Base-by-base conservation (phyloP, 2,113 vertebrate genomes). In the Chlorocebus sabaeus region DNA sequence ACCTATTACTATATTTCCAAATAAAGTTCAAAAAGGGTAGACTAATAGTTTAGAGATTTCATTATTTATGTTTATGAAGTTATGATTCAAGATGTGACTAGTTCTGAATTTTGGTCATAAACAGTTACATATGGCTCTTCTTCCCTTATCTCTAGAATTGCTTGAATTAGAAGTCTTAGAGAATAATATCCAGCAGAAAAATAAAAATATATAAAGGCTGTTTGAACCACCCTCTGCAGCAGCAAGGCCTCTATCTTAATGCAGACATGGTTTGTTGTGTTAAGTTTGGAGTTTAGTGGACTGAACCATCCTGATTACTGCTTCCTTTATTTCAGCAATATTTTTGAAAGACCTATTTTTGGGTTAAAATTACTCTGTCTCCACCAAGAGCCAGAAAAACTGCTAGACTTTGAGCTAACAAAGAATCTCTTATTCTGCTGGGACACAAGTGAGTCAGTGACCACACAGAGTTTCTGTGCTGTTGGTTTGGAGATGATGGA, bases 361-460 rank as follows among this genome's bases (percentile, higher is more conserved):
- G 45, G 48, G 86, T 93, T 81, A 79, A 96, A 96, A 91, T 95
- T 79, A 93, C 78, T 55, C 78, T 78, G 78, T 96, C 90, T 94
- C 85, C 25, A 83, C 90, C 73, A 90, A 95, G 92, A 95, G 95
- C 92, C 93, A 94, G 78, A 89, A 96, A 89, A 93, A 48, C 59
- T 22, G 45, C 73, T 57, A 59, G 87, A 78, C 84, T 89, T 85
- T n/a, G n/a, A 75, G 67, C 35, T 70, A 94, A 97, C 97, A 98
- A 97, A 98, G 97, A 90, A 59, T 86, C 68, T 76, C 55, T 96
- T 97, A 76, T 97, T 94, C 80, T 85, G 68, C 76, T 57, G 38
- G n/a, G 68, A 48, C 67, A 96, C 82, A 68, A 81, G 64, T 32
- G 30, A 93, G 68, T 48, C 80, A 93, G 61, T 79, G 72, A 64